Evolutionary conservation across 1,140 invertebrate species (phyloP), one percentile per base, ranked within the genome.

Genomic region (Drosophila albomicans): DNA sequence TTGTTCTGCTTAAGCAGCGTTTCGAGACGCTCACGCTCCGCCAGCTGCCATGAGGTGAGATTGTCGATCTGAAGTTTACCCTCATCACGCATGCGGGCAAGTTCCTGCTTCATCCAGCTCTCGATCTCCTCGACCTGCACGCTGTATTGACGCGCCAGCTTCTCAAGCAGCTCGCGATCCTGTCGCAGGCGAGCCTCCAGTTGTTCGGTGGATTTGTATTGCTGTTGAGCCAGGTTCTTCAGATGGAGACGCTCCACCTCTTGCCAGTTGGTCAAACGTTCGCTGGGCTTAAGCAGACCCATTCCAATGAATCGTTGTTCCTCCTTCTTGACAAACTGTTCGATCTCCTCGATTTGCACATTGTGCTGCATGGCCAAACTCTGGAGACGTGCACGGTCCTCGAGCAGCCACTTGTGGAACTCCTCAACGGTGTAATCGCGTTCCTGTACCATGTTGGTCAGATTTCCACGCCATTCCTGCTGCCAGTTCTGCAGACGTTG

Each of bases 61-160:
- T 92, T 92, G n/a, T 91, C 82, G 10, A 92, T 92, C 61, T 92
- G 91, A 20, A 92, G 46, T 13, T 91, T 75, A n/a, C 91, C 91
- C 52, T 92, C 91, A 49, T 92, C 91, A 2, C 88, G 91, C 66
- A 92, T 75, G 45, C 91, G 89, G 0, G 80, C 79, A 63, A 92
- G 61, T 59, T 92, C 91, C 64, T 91, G 87, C 16, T 90, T 92
- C 88, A 92, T 92, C 88, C 88, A 92, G 16, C 59, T 67, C 25
- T 92, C 91, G 32, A 92, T 92, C 41, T 92, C 91, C 66, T 90
- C 89, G 7, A 92, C 91, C 56, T 92, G 91, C 0, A 92, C 82
- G 58, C 85, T 89, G 52, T 92, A 92, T 11, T 92, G 82, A 0
- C 79, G 75, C 0, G 91, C 91, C 25, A 92, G 32, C 25, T 80